Evolutionary conservation across 2,888 invertebrate species (phyloP).

Genomic region (Diaperis boleti): DNA sequence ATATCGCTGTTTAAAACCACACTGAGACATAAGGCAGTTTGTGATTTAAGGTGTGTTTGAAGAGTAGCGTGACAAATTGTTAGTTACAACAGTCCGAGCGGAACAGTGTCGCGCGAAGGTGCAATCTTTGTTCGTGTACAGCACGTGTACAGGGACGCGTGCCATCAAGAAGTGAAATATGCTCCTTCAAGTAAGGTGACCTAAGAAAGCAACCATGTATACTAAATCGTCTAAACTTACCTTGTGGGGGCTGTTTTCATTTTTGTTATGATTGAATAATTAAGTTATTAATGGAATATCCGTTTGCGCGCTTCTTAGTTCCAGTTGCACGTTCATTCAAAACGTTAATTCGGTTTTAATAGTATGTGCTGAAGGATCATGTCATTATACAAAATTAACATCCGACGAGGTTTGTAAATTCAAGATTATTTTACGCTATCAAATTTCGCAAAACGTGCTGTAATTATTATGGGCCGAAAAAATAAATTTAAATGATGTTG

Average conservation of each 20-base stretch:
- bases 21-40: constrained; percentile 50
- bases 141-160: constrained; percentile 26
- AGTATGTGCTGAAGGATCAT: constrained; percentile 4
- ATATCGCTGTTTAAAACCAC: constrained; percentile 43
- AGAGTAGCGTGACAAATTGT: constrained; percentile 65
- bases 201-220: constrained; percentile 32
- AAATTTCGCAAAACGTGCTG: no score
- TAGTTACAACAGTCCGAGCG: constrained; percentile 59
- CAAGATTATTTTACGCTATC: no score
- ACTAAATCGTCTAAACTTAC: constrained; percentile 13
- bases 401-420: no score
- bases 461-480: no score
- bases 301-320: constrained; percentile 12
- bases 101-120: constrained; percentile 53
- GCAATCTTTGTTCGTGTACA: constrained; percentile 20
- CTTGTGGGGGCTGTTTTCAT: constrained; percentile 15
- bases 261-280: constrained; percentile 27
- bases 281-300: constrained; percentile 14
- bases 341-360: constrained; percentile 19
- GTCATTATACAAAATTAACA: constrained; percentile 13
- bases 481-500: no score
- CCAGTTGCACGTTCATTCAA: constrained; percentile 22
- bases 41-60: constrained; percentile 60
- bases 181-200: constrained; percentile 32
- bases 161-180: constrained; percentile 12